These are phyloP conservation scores for Triplophysa rosa DNA, from an alignment of 2,113 vertebrate species.

Conservation along the genomic window DNA sequence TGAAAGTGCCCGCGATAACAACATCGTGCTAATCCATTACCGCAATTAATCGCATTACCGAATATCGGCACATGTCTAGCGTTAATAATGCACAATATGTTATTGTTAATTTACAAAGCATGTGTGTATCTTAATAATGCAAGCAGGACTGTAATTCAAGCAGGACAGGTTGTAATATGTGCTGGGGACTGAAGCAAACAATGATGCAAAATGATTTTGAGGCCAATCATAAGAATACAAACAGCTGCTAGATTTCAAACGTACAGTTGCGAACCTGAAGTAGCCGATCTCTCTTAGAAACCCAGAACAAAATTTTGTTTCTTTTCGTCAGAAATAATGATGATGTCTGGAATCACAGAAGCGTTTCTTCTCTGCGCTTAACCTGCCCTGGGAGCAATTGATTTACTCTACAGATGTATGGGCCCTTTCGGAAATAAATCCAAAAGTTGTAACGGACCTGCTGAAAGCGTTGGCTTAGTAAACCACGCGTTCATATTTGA, in stretches of 20 bases:
- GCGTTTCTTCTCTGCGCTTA: conserved; percentile 50
- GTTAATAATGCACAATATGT: too few species aligned
- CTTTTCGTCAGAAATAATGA: conserved; percentile 54
- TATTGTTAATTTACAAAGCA: too few species aligned
- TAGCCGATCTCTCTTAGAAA: conserved; percentile 20
- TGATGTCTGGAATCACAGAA: conserved; percentile 52
- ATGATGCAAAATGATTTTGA: conserved; percentile 39
- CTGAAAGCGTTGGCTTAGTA: conserved; percentile 54
- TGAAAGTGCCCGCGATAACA: too few species aligned
- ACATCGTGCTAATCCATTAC: too few species aligned
- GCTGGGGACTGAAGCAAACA: neutral
- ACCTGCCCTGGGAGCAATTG: conserved; percentile 50
- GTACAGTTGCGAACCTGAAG: conserved; percentile 17
- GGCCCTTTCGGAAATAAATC: conserved; percentile 52
- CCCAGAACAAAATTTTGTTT: conserved; percentile 50
- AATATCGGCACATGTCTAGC: too few species aligned
- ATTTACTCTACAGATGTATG: conserved; percentile 50
- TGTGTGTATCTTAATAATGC: too few species aligned
- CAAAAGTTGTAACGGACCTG: conserved; percentile 46
- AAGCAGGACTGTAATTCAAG: too few species aligned
- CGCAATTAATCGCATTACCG: too few species aligned
- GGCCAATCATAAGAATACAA: conserved; percentile 44
- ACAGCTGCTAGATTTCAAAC: conserved; percentile 21
- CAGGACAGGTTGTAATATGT: neutral
- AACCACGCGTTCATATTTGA: conserved; percentile 49